Evolutionary conservation across 2,113 vertebrate genomes (phyloP).

Genomic region (Peromyscus californicus): DNA sequence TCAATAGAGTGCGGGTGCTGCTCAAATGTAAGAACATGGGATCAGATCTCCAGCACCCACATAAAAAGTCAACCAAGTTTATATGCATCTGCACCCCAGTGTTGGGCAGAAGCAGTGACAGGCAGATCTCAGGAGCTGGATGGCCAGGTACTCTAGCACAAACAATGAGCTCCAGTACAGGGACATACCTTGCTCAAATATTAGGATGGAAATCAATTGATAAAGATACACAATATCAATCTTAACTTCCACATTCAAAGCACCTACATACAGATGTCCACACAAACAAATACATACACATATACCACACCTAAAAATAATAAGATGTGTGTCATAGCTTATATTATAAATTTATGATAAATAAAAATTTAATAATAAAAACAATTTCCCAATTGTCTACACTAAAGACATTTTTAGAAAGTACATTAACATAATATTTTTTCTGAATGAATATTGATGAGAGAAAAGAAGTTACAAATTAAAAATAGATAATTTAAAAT

Average conservation of each 20-base stretch:
- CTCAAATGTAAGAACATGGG: background rate
- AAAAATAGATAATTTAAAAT: conserved; percentile 26
- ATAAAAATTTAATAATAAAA: background rate
- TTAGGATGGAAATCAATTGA: background rate
- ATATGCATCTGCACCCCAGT: background rate
- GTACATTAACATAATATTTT: background rate
- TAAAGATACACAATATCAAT: too few relatives aligned
- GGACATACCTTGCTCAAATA: background rate
- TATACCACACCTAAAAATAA: background rate
- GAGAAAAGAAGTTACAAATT: background rate
- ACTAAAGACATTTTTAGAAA: background rate
- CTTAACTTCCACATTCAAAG: too few relatives aligned
- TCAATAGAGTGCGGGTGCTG: background rate
- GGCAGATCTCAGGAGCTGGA: too few relatives aligned
- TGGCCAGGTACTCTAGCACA: background rate
- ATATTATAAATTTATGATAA: background rate
- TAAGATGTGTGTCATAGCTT: background rate
- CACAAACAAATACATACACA: background rate
- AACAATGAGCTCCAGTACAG: background rate
- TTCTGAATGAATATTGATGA: background rate
- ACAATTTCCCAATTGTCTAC: background rate
- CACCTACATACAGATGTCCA: background rate
- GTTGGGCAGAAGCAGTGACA: too few relatives aligned
- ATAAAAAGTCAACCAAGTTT: too few relatives aligned
- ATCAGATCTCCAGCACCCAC: background rate